Percentiles rank a stretch among this genome's conserved stretches.
Conservation (phyloP, 1,140 invertebrate genomes). For the Aphaenogaster floridana region DNA sequence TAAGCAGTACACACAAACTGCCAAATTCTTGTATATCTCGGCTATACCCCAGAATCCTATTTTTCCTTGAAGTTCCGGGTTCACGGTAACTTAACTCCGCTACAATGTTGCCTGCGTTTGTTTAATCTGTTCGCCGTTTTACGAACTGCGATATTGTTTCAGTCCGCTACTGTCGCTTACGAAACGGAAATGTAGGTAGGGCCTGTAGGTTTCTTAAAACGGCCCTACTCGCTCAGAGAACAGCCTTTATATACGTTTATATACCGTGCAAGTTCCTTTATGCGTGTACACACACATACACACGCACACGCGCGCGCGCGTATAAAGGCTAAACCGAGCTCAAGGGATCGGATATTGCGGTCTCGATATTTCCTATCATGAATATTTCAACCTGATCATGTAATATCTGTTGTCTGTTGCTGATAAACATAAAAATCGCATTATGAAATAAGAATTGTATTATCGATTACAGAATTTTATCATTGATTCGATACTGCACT, state of each 20-base stretch:
- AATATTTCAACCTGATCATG: neutral
- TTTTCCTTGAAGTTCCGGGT: neutral
- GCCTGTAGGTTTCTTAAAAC: constrained; percentile 21
- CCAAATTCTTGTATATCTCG: neutral
- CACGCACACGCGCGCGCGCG: constrained; percentile 8
- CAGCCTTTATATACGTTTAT: constrained; percentile 66
- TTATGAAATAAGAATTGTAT: constrained; percentile 14
- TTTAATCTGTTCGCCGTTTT: constrained; percentile 25
- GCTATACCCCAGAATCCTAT: constrained; percentile 2
- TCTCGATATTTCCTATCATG: constrained; percentile 26
- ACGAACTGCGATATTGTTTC: constrained; percentile 35
- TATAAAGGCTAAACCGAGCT: constrained; percentile 9
- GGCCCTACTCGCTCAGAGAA: constrained; percentile 60
- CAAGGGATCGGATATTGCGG: constrained; percentile 12
- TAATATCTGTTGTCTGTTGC: neutral
- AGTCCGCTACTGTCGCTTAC: neutral
- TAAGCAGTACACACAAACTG: constrained; percentile 19
- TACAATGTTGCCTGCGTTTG: neutral
- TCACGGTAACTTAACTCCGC: neutral
- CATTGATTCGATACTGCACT: neutral
- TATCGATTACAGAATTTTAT: constrained; percentile 11
- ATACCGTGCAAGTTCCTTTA: constrained; percentile 43
- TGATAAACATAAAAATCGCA: neutral
- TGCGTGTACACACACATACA: neutral
- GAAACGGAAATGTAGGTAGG: constrained; percentile 34